Conservation (phyloP, 2,113 vertebrate genomes). For the Calyptomena viridis region DNA sequence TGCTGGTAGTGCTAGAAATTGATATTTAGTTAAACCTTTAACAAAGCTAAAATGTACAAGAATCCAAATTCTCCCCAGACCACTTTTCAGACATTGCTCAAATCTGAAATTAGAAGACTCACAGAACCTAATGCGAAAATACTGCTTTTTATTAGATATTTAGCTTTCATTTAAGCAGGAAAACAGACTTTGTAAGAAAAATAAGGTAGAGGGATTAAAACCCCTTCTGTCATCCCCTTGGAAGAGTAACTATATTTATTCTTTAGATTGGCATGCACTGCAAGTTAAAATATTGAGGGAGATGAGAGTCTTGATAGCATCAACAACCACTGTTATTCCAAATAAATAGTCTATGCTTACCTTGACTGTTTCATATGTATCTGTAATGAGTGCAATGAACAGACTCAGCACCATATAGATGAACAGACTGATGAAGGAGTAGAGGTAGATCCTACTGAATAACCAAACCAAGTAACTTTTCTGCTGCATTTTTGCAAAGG, state of each 20-base stretch:
- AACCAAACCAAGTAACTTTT: slow-evolving; percentile 91
- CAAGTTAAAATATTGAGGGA: not conserved
- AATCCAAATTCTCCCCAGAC: not conserved
- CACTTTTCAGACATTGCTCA: not conserved
- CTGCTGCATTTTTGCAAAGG: slow-evolving; percentile 87
- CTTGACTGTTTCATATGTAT: slow-evolving; percentile 94
- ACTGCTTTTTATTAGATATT: not conserved
- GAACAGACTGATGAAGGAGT: slow-evolving; percentile 93
- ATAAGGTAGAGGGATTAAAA: not conserved
- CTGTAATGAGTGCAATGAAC: slow-evolving; percentile 93
- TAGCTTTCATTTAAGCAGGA: not conserved
- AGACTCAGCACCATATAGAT: slow-evolving; percentile 97
- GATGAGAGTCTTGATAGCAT: not conserved
- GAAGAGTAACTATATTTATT: not conserved
- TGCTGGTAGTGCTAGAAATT: slow-evolving; percentile 84
- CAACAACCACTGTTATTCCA: not conserved
- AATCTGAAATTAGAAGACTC: not conserved
- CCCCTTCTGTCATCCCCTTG: not conserved
- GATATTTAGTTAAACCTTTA: not conserved
- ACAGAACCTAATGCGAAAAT: not conserved
- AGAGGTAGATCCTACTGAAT: slow-evolving; percentile 92
- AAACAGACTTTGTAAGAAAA: not conserved
- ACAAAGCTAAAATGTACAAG: not conserved
- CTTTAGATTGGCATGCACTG: not conserved
- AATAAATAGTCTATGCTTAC: slow-evolving; percentile 64